Base-by-base conservation (phyloP, 2,113 vertebrate genomes). In the Willisornis vidua region DNA sequence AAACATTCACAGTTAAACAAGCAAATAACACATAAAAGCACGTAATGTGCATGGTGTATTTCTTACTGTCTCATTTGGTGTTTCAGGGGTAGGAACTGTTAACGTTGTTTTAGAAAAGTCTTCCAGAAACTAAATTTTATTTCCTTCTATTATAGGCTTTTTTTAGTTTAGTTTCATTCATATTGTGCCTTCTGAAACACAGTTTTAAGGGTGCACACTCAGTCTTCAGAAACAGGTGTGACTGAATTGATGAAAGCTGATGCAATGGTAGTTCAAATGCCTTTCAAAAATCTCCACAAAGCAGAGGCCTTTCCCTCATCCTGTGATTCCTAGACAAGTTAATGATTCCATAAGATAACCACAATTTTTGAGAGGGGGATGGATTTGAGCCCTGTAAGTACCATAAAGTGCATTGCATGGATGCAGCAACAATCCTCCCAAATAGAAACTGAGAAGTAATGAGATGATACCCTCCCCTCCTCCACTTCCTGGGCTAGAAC, bases 351-450 rank as follows among this genome's bases (percentile, higher is more conserved):
- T n/a, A 63, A 66, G 28, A 67, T 16, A 25, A 31, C 19, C 23
- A 17, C 6, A 48, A 5, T 43, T 16, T 83, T 91, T 41, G 41
- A 41, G 41, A 9, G 41, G 41, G 41, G 41, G 41, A 14, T 59
- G n/a, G 14, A 26, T 76, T 62, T 76, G 19, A 93, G 6, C 12
- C 39, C 62, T 73, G 29, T 12, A 70, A 57, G 4, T 6, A 24
- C 6, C 43, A 3, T 14, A 24, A 4, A 55, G 25, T 10, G 3
- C 23, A 59, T 49, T 79, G 14, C 23, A 33, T 1, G 4, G 33
- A 62, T 35, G 45, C 8, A 46, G 19, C 0, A 0, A 46, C 20
- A 71, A 3, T 19, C 4, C 5, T 82, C 37, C 12, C 43, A 63
- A 70, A 74, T 1, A 45, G 20, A 91, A 76, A 65, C 25, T 45